Percentiles rank a stretch among this genome's conserved stretches.
These are phyloP conservation scores for Phymorhynchus buccinoides DNA, from an alignment of 1,140 invertebrate species.

Conservation along the genomic window DNA sequence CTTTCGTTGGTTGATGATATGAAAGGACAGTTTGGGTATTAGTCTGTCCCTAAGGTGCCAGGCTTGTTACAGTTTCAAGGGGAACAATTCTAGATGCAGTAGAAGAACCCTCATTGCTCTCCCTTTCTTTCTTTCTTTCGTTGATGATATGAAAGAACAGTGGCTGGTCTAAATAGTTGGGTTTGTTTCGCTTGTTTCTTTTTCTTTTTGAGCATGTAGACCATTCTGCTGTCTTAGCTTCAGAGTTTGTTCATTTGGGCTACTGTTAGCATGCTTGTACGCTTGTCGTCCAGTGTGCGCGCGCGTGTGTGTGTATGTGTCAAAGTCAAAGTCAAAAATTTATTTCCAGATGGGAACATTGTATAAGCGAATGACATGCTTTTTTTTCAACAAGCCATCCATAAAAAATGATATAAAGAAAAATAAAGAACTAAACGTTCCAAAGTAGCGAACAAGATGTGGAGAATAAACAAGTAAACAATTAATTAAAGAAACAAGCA, in stretches of 20 bases:
- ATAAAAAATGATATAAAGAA: too few relatives aligned
- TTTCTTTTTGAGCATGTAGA: background rate
- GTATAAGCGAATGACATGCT: too few relatives aligned
- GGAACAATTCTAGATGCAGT: background rate
- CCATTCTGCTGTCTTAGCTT: background rate
- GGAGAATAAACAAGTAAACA: too few relatives aligned
- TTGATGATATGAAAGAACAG: background rate
- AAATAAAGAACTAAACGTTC: too few relatives aligned
- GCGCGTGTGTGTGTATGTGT: slow-evolving; percentile 14
- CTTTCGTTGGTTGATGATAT: background rate
- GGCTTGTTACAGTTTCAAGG: too few relatives aligned
- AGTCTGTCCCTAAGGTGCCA: too few relatives aligned
- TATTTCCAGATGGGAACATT: too few relatives aligned
- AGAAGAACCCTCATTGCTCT: background rate
- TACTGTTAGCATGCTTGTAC: background rate
- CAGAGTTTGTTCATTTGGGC: background rate
- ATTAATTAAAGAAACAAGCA: too few relatives aligned
- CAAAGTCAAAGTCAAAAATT: too few relatives aligned
- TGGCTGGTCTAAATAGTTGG: background rate
- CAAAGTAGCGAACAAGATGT: too few relatives aligned
- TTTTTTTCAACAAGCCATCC: too few relatives aligned
- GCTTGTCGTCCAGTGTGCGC: background rate
- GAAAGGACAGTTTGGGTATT: background rate
- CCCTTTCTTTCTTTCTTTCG: background rate
- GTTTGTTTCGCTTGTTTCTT: background rate